Evolutionary conservation across 2,113 vertebrate genomes (phyloP).

Genomic region (Zootoca vivipara): DNA sequence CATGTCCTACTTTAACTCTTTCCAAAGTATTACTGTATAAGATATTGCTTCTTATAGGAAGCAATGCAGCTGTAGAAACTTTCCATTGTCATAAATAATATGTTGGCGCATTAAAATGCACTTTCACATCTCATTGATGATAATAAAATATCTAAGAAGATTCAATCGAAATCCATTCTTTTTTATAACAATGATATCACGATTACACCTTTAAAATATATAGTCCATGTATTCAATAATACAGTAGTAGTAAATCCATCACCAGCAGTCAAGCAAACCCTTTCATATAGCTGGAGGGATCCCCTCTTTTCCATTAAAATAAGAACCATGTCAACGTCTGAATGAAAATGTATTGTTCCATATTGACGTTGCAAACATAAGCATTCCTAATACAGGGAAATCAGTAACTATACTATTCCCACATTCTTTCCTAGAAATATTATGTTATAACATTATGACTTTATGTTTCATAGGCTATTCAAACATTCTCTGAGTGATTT

Average conservation of each 20-base stretch:
- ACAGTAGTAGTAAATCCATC: neutral
- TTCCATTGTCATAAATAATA: neutral
- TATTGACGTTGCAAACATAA: neutral
- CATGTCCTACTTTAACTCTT: neutral
- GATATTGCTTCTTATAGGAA: neutral
- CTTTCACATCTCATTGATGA: neutral
- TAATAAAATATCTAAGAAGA: slow-evolving; percentile 1
- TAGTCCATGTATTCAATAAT: neutral
- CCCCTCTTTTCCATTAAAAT: neutral
- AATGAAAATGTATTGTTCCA: neutral
- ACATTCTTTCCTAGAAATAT: neutral
- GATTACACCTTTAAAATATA: slow-evolving; percentile 11
- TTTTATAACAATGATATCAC: neutral
- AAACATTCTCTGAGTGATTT: neutral
- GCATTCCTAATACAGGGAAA: neutral
- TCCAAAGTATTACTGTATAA: neutral
- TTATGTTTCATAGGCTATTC: neutral
- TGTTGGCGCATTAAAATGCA: neutral
- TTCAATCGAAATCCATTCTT: slow-evolving; percentile 25
- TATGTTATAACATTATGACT: neutral
- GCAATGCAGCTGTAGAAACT: neutral
- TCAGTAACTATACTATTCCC: neutral
- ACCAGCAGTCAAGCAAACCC: neutral
- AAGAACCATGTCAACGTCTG: neutral
- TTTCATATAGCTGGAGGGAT: neutral